Base-by-base conservation (phyloP, 2,797 vertebrate species). In the Microchirus variegatus region DNA sequence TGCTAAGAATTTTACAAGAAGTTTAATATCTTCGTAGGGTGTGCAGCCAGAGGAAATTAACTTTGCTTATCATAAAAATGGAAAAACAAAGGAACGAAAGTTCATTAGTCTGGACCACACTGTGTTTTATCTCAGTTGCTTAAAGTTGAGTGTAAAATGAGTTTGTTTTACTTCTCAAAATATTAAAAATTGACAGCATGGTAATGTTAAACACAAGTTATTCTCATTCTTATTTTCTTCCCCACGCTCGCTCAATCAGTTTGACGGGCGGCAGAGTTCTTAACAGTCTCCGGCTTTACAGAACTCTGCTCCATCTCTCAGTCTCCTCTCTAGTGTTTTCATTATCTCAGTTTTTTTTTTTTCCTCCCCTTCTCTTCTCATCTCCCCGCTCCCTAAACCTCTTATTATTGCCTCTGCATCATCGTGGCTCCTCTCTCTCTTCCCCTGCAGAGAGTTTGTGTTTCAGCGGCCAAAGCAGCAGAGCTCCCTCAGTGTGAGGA, bases 391-490 rank as follows among this genome's bases (percentile, higher is more conserved):
- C 38, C n/a, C 36, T 22, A 40, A 65, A 53, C 69, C 48, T 80
- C 70, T 69, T 48, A 54, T 73, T 63, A 26, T 43, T 56, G 56
- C 50, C 58, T 48, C 31, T 16, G 60, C 10, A 7, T 40, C 48
- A 3, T 44, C 36, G 36, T 17, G 26, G 35, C 43, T 43, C 18
- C 45, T 53, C 11, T 53, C n/a, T 45, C 14, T 61, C 17, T 35
- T 57, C 4, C n/a, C 55, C 15, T 56, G 7, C 75, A 93, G 91
- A 82, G 90, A 93, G 73, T 91, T 93, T 82, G 87, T 92, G 75
- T 92, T 93, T 68, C 92, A 92, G 82, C 92, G 91, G 74, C 89
- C 90, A 0, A 92, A 91, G 79, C 89, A 90, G 82, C 83, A 70
- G 36, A 36, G 78, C 46, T 89, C 90, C 54, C 84, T 92, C 72